Conservation (phyloP, 2,113 vertebrate species). For the Naja naja region DNA sequence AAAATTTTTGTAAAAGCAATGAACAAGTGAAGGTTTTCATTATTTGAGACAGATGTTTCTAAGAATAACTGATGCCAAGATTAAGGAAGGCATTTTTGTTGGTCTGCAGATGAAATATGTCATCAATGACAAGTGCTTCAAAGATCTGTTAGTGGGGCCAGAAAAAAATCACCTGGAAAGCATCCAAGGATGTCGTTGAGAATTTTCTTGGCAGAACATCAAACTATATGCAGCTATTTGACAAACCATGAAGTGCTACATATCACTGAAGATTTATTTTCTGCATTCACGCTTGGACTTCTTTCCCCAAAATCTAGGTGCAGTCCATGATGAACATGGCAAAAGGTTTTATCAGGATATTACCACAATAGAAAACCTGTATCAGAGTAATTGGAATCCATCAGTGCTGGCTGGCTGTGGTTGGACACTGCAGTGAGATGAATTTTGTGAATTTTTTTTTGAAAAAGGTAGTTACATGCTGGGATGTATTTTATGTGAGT, state of each 20-base stretch:
- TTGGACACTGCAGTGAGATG: neutral
- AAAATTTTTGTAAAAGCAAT: neutral
- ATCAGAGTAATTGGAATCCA: neutral
- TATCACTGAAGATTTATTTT: neutral
- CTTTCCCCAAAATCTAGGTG: neutral
- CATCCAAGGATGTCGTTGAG: neutral
- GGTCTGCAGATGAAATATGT: neutral
- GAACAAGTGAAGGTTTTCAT: neutral
- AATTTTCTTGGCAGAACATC: neutral
- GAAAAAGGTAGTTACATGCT: neutral
- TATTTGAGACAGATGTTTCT: neutral
- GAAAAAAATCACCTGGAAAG: neutral
- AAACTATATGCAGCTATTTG: neutral
- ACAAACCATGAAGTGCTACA: neutral
- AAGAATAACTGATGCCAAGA: neutral
- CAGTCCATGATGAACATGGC: neutral
- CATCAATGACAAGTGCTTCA: neutral
- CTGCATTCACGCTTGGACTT: neutral
- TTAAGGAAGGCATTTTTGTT: neutral
- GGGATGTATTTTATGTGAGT: neutral
- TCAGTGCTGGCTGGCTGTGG: neutral
- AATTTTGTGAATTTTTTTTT: neutral
- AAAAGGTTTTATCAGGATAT: neutral
- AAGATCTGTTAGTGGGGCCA: neutral
- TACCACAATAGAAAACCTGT: neutral